Conservation (phyloP, 2,888 invertebrate species). For the Agonopterix alstromeriana region DNA sequence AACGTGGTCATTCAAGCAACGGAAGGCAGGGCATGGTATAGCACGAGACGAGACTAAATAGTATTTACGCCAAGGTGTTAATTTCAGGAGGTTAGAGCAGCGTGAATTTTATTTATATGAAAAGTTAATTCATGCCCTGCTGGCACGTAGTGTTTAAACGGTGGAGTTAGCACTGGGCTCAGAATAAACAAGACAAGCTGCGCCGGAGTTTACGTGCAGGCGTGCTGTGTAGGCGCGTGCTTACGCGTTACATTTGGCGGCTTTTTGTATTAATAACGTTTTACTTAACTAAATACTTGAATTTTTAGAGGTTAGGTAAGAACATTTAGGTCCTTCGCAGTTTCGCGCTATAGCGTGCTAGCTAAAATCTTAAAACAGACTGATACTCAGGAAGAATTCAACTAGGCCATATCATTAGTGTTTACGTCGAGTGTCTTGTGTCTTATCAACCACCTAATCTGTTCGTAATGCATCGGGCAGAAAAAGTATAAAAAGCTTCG, state of each 20-base stretch:
- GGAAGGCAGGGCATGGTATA: conserved; percentile 35
- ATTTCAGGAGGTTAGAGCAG: conserved; percentile 75
- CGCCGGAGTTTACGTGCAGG: conserved; percentile 33
- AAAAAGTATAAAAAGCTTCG: too few relatives aligned
- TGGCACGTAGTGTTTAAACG: conserved; percentile 74
- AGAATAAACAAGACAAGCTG: conserved; percentile 56
- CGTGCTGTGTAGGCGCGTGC: conserved; percentile 26
- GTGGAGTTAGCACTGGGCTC: conserved; percentile 68
- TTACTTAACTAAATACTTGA: background rate
- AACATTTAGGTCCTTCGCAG: too few relatives aligned
- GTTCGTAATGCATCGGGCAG: too few relatives aligned
- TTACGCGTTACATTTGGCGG: conserved; percentile 9
- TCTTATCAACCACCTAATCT: too few relatives aligned
- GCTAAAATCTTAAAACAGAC: too few relatives aligned
- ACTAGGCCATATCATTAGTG: too few relatives aligned
- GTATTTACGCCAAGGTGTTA: conserved; percentile 74
- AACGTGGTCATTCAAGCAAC: conserved; percentile 29
- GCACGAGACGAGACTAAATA: conserved; percentile 61
- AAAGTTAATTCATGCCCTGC: conserved; percentile 74
- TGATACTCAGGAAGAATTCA: too few relatives aligned
- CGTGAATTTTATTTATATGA: conserved; percentile 78
- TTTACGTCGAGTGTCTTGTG: too few relatives aligned
- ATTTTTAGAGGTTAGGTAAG: too few relatives aligned
- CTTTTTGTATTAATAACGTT: background rate
- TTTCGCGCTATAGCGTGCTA: too few relatives aligned